Evolutionary conservation across 1,140 invertebrate species (phyloP).

Genomic region (Tigriopus japonicus): DNA sequence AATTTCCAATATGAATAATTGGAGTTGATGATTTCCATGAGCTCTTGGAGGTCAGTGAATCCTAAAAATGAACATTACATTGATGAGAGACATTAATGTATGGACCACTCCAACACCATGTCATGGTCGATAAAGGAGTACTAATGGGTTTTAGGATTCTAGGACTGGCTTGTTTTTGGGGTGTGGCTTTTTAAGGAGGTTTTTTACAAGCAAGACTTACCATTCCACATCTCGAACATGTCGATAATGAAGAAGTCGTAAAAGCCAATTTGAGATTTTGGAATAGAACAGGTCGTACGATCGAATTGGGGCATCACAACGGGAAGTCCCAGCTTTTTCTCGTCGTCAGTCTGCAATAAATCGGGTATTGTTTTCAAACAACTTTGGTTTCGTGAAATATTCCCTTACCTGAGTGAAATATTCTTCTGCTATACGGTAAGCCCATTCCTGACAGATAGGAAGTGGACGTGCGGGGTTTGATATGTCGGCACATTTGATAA

Average conservation of each 20-base stretch:
- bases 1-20: constrained; percentile 87
- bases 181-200: background rate
- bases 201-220: constrained; percentile 33
- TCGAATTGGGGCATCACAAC: constrained; percentile 96
- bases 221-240: constrained; percentile 92
- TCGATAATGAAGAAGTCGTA: constrained; percentile 89
- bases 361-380: too few species aligned
- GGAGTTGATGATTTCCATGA: constrained; percentile 54
- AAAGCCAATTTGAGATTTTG: constrained; percentile 88
- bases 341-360: constrained; percentile 75
- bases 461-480: constrained; percentile 76
- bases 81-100: too few species aligned
- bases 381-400: too few species aligned
- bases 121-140: too few species aligned
- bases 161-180: background rate
- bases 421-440: constrained; percentile 62
- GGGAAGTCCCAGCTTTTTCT: constrained; percentile 59
- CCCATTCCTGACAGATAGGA: constrained; percentile 72
- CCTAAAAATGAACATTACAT: background rate
- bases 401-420: constrained; percentile 66
- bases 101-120: too few species aligned
- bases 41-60: constrained; percentile 76
- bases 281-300: constrained; percentile 72
- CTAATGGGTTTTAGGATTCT: too few species aligned
- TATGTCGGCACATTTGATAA: constrained; percentile 93